Base-by-base conservation (phyloP, 1,140 invertebrate species). In the Tetraneura akinire region DNA sequence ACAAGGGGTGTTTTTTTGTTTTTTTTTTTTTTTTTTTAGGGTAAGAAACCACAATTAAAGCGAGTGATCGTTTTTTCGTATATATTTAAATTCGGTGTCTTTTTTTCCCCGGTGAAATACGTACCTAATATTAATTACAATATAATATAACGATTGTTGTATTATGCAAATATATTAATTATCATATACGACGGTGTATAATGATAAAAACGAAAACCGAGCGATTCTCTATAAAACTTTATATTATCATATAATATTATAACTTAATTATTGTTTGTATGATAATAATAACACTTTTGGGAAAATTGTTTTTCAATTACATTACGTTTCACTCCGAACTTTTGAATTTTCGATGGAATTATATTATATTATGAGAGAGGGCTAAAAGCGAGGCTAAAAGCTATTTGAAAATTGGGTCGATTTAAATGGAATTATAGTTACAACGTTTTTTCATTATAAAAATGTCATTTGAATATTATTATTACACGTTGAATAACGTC, bases 21-120 rank as follows among this genome's bases (percentile, higher is more conserved):
- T n/a, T n/a, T n/a, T 37, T 37, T 3, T 37, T 37, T 37, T 37
- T 3, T 37, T 37, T 37, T 37, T 37, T 37, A 37, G 32, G 32
- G 32, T 37, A 37, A 37, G 32, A 37, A 37, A 4, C 32, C 32
- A 37, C 32, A 37, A 37, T 8, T 37, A 37, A 37, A 37, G 8
- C 3, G 32, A 8, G 32, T 4, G 8, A 37, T 4, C 32, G 32
- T 8, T 42, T 53, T 51, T 51, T 18, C 4, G 13, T 51, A 5
- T 11, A 18, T 21, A 45, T 68, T 47, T 16, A 68, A 68, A 68
- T 68, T 68, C 21, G 64, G 64, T 68, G 37, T 47, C 47, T 23
- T 68, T 21, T n/a, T n/a, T n/a, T 14, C 13, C 11, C 45, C n/a
- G n/a, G 13, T 11, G 45, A 47, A 47, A 10, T 37, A 37, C 32